Evolutionary conservation across 1,140 invertebrate species (phyloP).

Genomic region (Leguminivora glycinivorella): DNA sequence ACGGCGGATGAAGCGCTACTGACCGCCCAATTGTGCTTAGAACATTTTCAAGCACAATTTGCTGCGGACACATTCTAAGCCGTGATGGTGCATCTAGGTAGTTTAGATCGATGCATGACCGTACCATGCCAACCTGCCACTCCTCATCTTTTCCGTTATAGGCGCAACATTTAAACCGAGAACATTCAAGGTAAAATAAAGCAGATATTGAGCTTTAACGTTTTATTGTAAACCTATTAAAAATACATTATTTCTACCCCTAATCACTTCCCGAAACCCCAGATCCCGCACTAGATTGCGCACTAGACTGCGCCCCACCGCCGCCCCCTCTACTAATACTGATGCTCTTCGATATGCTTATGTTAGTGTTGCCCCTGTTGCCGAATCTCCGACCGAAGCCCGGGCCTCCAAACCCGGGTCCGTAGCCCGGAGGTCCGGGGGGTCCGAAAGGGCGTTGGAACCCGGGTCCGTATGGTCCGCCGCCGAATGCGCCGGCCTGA

Average conservation of each 20-base stretch:
- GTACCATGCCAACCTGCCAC: too few relatives aligned
- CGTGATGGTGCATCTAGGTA: too few relatives aligned
- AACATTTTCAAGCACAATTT: too few relatives aligned
- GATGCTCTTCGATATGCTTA: conserved; percentile 54
- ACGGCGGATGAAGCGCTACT: too few relatives aligned
- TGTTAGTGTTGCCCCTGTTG: conserved; percentile 28
- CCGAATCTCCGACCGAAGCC: conserved; percentile 19
- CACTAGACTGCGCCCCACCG: conserved; percentile 39
- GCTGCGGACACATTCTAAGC: too few relatives aligned
- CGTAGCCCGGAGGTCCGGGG: conserved; percentile 11
- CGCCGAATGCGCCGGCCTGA: conserved; percentile 39
- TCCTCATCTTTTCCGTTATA: too few relatives aligned
- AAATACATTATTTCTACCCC: conserved; percentile 14
- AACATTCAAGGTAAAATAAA: too few relatives aligned
- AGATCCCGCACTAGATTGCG: conserved; percentile 28
- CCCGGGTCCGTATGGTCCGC: conserved; percentile 1
- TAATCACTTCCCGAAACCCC: conserved; percentile 30
- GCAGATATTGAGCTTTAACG: too few relatives aligned
- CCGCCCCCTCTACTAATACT: conserved; percentile 43
- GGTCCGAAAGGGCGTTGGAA: neutral
- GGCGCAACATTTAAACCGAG: too few relatives aligned
- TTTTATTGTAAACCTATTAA: too few relatives aligned
- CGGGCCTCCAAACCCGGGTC: conserved; percentile 30
- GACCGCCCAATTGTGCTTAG: too few relatives aligned
- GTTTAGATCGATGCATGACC: too few relatives aligned